Conservation (phyloP, 2,797 vertebrate genomes). For the Sparidentex hasta region DNA sequence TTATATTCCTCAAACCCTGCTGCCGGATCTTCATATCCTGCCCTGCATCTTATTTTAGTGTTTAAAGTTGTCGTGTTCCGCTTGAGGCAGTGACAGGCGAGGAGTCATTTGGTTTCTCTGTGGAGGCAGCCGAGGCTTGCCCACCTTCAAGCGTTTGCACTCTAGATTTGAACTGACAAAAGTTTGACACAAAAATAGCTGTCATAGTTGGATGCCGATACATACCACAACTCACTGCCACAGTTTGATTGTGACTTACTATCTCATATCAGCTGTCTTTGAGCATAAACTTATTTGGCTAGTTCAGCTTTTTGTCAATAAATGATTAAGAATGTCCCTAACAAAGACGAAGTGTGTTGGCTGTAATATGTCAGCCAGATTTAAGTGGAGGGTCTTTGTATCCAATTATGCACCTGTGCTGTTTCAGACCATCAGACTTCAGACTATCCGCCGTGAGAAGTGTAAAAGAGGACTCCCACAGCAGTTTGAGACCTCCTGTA, state of each 20-base stretch:
- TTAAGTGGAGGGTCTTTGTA: background rate
- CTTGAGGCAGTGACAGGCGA: constrained; percentile 7
- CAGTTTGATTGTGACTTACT: background rate
- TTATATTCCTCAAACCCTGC: constrained; percentile 16
- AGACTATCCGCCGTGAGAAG: background rate
- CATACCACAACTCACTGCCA: background rate
- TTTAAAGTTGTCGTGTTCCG: constrained; percentile 38
- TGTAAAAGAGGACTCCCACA: constrained; percentile 1
- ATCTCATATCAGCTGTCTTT: background rate
- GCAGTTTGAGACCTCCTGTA: constrained; percentile 11
- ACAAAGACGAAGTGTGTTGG: background rate
- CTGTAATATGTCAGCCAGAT: background rate
- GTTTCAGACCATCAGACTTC: background rate
- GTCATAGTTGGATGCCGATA: background rate
- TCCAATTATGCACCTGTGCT: background rate
- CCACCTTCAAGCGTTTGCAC: background rate
- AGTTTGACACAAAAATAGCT: background rate
- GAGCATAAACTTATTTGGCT: background rate
- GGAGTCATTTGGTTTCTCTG: constrained; percentile 7
- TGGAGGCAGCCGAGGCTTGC: background rate
- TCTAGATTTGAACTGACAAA: background rate
- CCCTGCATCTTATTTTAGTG: constrained; percentile 7
- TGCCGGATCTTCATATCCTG: constrained; percentile 3
- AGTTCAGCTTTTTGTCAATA: background rate
- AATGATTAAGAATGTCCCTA: background rate